phyloP scores from a whole-genome alignment of 2,113 vertebrate genomes.

The Oreocharis arfaki region DNA sequence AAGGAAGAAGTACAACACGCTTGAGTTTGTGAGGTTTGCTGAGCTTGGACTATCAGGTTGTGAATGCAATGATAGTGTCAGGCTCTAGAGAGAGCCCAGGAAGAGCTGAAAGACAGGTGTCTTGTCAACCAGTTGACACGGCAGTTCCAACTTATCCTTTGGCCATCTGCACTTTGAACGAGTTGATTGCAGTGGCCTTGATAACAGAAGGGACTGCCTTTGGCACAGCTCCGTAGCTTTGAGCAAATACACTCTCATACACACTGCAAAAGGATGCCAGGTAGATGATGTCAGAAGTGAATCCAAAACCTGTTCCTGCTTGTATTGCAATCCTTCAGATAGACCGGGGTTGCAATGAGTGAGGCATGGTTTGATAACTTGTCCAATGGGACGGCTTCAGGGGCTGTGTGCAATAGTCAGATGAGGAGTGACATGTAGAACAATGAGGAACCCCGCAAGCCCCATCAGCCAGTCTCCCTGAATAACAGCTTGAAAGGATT shows the following conservation, averaged over 20 bases:
- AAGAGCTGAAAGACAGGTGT: neutral
- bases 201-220: neutral
- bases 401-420: neutral
- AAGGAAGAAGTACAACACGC: neutral
- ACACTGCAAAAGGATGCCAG: slow-evolving; percentile 6
- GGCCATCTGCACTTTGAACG: neutral
- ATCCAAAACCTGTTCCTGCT: slow-evolving; percentile 25
- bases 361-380: slow-evolving; percentile 21
- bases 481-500: slow-evolving; percentile 54
- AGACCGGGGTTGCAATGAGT: neutral
- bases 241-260: neutral
- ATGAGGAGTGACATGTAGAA: slow-evolving; percentile 52
- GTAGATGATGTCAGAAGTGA: slow-evolving; percentile 26
- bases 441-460: slow-evolving; percentile 40
- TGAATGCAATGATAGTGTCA: neutral
- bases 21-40: neutral
- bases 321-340: neutral
- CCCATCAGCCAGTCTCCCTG: slow-evolving; percentile 47
- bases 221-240: neutral
- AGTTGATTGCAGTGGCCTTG: neutral
- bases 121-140: neutral
- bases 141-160: neutral
- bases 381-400: slow-evolving; percentile 30
- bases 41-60: neutral
- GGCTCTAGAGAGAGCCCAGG: neutral